Conservation (phyloP, 2,888 invertebrate genomes). For the Drosophila maculinotata region DNA sequence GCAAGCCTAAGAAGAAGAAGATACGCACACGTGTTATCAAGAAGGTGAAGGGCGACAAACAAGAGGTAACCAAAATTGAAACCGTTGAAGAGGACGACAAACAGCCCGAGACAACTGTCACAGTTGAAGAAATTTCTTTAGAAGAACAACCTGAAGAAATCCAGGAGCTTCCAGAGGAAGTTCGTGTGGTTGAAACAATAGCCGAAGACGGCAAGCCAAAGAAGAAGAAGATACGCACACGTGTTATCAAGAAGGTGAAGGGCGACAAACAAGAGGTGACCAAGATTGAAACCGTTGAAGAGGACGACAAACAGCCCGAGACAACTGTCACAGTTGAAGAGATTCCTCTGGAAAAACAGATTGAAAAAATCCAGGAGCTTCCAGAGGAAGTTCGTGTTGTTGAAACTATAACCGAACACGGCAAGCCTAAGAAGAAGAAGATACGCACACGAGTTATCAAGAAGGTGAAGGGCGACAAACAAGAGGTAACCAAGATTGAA, state of each 20-base stretch:
- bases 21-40: slow-evolving; percentile 32
- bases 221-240: slow-evolving; percentile 34
- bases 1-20: slow-evolving; percentile 13
- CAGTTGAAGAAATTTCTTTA: slow-evolving; percentile 20
- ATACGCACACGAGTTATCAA: slow-evolving; percentile 37
- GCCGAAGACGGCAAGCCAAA: slow-evolving; percentile 25
- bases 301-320: slow-evolving; percentile 29
- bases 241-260: slow-evolving; percentile 34
- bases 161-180: slow-evolving; percentile 24
- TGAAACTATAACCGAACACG: slow-evolving; percentile 28
- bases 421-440: slow-evolving; percentile 32
- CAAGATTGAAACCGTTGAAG: slow-evolving; percentile 33
- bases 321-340: slow-evolving; percentile 30
- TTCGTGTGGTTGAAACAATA: slow-evolving; percentile 18
- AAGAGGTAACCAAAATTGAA: slow-evolving; percentile 38
- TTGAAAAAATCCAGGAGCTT: slow-evolving; percentile 25
- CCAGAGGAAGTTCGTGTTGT: slow-evolving; percentile 32
- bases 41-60: slow-evolving; percentile 31
- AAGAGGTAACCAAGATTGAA: slow-evolving; percentile 40
- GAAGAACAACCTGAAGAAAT: slow-evolving; percentile 19
- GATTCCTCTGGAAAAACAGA: slow-evolving; percentile 11
- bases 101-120: slow-evolving; percentile 25
- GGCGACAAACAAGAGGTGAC: slow-evolving; percentile 35
- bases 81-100: slow-evolving; percentile 34
- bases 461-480: slow-evolving; percentile 38